These are phyloP conservation scores for Chionis minor DNA, from an alignment of 2,113 vertebrate genomes.

Conservation along the genomic window DNA sequence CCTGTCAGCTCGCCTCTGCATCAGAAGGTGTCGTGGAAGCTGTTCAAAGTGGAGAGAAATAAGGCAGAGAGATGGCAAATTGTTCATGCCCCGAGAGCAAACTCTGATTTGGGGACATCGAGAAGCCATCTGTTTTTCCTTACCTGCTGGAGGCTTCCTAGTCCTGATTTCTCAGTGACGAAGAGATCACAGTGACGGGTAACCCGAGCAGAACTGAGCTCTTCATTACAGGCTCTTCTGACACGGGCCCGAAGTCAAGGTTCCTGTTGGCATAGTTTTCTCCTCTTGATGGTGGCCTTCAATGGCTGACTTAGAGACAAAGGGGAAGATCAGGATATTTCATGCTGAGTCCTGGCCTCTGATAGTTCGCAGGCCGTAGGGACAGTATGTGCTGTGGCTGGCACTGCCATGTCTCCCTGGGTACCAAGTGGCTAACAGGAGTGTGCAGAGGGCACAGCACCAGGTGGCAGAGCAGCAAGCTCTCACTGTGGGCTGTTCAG, in stretches of 20 bases:
- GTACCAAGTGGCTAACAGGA: neutral
- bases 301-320: neutral
- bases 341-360: neutral
- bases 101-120: neutral
- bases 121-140: slow-evolving; percentile 23
- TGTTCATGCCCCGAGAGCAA: neutral
- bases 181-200: neutral
- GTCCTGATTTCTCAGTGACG: neutral
- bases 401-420: rapidly evolving
- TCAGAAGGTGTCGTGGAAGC: neutral
- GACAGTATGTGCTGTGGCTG: neutral
- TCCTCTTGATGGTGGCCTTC: neutral
- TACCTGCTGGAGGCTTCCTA: neutral
- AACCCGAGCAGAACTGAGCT: neutral
- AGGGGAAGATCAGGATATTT: neutral
- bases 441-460: neutral
- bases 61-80: neutral
- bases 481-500: neutral
- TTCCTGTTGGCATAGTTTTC: neutral
- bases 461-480: neutral
- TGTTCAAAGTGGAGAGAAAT: neutral
- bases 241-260: neutral
- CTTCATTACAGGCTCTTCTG: neutral
- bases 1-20: neutral
- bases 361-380: neutral